Base-by-base conservation (phyloP, 1,140 invertebrate species). In the Proctacanthus coquilletti region DNA sequence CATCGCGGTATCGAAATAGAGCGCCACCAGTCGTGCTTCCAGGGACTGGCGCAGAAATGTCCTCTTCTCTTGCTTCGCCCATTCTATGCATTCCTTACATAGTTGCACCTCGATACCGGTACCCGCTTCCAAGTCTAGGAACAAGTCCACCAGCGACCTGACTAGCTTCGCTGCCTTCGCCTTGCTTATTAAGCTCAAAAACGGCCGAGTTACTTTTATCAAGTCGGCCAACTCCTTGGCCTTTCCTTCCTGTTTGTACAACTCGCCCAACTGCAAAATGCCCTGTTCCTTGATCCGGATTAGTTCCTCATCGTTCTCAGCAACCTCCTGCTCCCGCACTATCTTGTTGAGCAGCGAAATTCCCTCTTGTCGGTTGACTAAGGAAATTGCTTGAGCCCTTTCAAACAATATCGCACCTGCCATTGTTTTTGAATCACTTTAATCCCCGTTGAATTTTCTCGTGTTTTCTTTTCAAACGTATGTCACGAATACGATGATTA, bases 131-230 rank as follows among this genome's bases (percentile, higher is more conserved):
- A 98, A 76, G 63, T 97, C 93, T 32, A 99, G 66, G 63, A 98
- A 98, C 65, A 94, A 81, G 62, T 99, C 95, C 5, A 99, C 93
- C 34, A 99, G 66, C 9, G 87, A 84, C 42, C 94, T 74, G 0
- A 99, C 93, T 40, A 99, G 66, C 65, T 98, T 98, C 1, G 94
- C 94, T 40, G 96, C 95, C 65, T 98, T 98, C 17, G 95, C 95
- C 68, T 98, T 98, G 53, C 91, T 96, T 45, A 99, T 91, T 33
- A 84, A 68, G 45, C 79, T 79, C 8, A 98, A 69, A 60, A 98
- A 98, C 4, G 93, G 92, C 50, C 94, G 75, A 11, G 89, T 91
- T 37, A 80, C 77, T 65, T 88, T 87, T 46, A 98, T 96, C 29
- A 98, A 69, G 41, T 88, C 80, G 2, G 88, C 88, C 44, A 98